Evolutionary conservation across 2,888 invertebrate genomes (phyloP), one percentile per base, ranked within the genome.

Genomic region (Uropetala carovei): DNA sequence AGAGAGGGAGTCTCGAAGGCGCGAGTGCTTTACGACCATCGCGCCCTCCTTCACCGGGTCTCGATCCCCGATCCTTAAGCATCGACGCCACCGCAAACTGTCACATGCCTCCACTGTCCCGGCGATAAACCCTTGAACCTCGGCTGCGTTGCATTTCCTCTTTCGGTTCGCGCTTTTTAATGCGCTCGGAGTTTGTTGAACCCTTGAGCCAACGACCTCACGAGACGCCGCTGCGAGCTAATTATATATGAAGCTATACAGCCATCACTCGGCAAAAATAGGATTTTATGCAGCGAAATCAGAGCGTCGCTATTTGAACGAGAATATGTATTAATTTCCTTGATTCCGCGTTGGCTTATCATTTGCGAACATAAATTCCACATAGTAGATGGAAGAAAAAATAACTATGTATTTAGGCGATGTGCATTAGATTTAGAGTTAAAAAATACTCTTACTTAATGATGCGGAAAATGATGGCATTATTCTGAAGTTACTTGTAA

Each of bases 101-200:
- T 75, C 75, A 75, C 75, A 22, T 27, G 75, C 75, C 22, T 9
- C 75, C 68, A n/a, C 68, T n/a, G 27, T 27, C 75, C 13, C 75
- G 75, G 75, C 16, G 75, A 75, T 75, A 75, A 75, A 75, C 75
- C 75, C 75, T 75, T 75, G 75, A 75, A 75, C 75, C 27, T 68
- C 68, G 43, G 43, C 43, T 43, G 43, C 43, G 68, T 22, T 9
- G 75, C 75, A 14, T 75, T 75, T 75, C 75, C 75, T 75, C 75
- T 75, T 75, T 75, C 75, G 75, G 75, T 27, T 4, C 22, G 27
- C 75, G 27, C 75, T 75, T 75, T 75, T 75, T 27, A 75, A 75
- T 75, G 27, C 18, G 75, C 22, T 10, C 10, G 4, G 75, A 75
- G 75, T 11, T 22, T 75, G 75, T 75, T 75, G 75, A 75, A 75